Conservation (phyloP, 2,113 vertebrate species). For the Hippolais icterina region DNA sequence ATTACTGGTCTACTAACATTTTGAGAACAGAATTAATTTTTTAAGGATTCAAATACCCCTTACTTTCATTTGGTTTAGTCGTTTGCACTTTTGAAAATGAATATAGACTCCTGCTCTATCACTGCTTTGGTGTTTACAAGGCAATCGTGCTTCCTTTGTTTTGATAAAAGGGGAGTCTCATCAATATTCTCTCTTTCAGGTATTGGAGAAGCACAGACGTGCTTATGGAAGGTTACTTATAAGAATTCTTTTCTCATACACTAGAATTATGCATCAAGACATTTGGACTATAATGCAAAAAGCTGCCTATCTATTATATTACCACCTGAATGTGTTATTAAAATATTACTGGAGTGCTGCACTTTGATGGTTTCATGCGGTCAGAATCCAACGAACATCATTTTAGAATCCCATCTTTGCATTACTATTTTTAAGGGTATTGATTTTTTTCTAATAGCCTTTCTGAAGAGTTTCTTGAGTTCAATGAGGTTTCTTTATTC, state of each 20-base stretch:
- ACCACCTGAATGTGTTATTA: conserved; percentile 57
- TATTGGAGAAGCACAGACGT: conserved; percentile 53
- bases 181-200: neutral
- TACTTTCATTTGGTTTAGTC: neutral
- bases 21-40: neutral
- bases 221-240: conserved; percentile 38
- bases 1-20: neutral
- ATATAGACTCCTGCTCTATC: neutral
- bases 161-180: neutral
- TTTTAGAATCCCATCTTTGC: conserved; percentile 54
- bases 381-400: conserved; percentile 23
- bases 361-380: conserved; percentile 71
- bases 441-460: conserved; percentile 68
- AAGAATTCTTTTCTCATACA: neutral
- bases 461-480: conserved; percentile 58
- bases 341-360: conserved; percentile 66
- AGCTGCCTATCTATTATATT: conserved; percentile 49
- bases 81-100: neutral
- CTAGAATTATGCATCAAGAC: conserved; percentile 56
- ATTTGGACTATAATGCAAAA: conserved; percentile 51
- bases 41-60: neutral
- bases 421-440: conserved; percentile 71
- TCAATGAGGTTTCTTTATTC: conserved; percentile 63
- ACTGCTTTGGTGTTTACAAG: neutral
- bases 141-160: neutral